These are phyloP conservation scores for Patagioenas fasciata DNA, from an alignment of 2,113 vertebrate genomes.

Conservation along the genomic window DNA sequence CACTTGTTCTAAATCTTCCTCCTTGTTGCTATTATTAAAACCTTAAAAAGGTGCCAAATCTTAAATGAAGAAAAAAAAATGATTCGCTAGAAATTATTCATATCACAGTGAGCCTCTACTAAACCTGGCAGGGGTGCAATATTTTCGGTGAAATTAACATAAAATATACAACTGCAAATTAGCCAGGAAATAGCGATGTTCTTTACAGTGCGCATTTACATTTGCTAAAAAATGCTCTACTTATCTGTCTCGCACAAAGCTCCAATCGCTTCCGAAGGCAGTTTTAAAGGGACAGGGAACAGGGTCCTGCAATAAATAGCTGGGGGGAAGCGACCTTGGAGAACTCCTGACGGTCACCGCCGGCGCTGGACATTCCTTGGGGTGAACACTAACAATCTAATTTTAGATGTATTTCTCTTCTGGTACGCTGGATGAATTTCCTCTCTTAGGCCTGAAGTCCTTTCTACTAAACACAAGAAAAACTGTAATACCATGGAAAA, in stretches of 20 bases:
- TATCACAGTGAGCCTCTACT: conserved; percentile 84
- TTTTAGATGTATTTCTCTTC: conserved; percentile 53
- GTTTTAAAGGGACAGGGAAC: conserved; percentile 71
- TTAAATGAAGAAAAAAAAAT: conserved; percentile 83
- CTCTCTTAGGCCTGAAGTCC: conserved; percentile 58
- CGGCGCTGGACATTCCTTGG: conserved; percentile 30
- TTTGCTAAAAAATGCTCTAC: conserved; percentile 68
- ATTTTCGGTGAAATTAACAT: conserved; percentile 87
- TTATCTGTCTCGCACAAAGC: conserved; percentile 73
- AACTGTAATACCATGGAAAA: conserved; percentile 80
- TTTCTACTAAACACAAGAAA: conserved; percentile 77
- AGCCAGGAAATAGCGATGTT: conserved; percentile 84
- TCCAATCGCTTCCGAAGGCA: conserved; percentile 57
- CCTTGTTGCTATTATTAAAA: conserved; percentile 84
- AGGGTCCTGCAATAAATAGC: conserved; percentile 54
- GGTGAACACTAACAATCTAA: conserved; percentile 42
- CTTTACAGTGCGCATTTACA: conserved; percentile 80
- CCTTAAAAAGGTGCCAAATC: conserved; percentile 86
- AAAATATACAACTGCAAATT: conserved; percentile 89
- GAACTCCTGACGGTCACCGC: conserved; percentile 57
- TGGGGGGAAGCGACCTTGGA: conserved; percentile 49
- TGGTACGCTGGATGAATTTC: conserved; percentile 49
- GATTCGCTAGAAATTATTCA: conserved; percentile 85
- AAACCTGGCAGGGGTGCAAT: conserved; percentile 86
- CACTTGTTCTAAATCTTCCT: conserved; percentile 84